Base-by-base conservation (phyloP, 1,140 invertebrate genomes). In the Drosophila nannoptera region DNA sequence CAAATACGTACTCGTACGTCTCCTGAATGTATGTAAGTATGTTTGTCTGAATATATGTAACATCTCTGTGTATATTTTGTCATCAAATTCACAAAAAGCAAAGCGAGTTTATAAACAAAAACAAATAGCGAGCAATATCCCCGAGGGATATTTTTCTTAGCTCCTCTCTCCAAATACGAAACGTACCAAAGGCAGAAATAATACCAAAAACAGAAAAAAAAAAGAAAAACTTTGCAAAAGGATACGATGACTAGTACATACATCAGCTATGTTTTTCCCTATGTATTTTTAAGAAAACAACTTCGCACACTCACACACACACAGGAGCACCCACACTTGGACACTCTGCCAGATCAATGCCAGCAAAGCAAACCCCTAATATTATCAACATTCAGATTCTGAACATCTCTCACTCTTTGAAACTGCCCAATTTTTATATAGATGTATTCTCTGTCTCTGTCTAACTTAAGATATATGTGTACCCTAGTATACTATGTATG, bases 371-470 rank as follows among this genome's bases (percentile, higher is more conserved):
- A 69, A 59, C 16, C 45, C 48, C 43, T 36, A 45, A 69, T 60
- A 67, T 82, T 81, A 78, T 82, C 69, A 78, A 74, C 73, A 82
- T 82, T 77, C 78, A 74, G 61, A 73, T 62, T 69, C 67, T 76
- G 46, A 81, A 70, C 61, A 71, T 73, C 62, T 83, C 80, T 83
- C 75, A 75, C 80, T 83, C 78, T 73, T 73, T 75, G 75, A 69
- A 75, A 71, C 68, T 71, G 50, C 66, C 55, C 69, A 60, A 71
- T 52, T 67, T 75, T 82, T 69, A 78, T 83, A 78, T 83, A 83
- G 75, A 75, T 80, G 77, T 82, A 82, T 75, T 59, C 75, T 62
- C 78, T 68, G 73, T 80, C 70, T 81, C 77, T 81, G 77, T 84
- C 81, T 84, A 77, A 86, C 76, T 76, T 80, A 76, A 84, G 80